A percentile compares a stretch with the other conserved stretches of the same genome.
Evolutionary conservation across 2,797 vertebrate species (phyloP).

Genomic region (Poecilia picta): DNA sequence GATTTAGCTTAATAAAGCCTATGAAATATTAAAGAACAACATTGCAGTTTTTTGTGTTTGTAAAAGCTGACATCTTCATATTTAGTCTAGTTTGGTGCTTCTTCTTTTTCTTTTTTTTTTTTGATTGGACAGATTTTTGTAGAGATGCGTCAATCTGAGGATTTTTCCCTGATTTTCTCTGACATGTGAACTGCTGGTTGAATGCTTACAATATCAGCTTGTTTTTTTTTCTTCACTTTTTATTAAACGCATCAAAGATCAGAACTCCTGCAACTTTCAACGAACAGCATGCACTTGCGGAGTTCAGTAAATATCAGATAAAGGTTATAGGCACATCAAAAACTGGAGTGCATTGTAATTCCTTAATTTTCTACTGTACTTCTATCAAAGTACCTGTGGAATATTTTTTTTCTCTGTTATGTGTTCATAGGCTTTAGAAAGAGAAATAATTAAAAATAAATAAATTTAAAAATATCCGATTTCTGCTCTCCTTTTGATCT

Average conservation of each 20-base stretch:
- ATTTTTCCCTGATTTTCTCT: neutral
- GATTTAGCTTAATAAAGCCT: constrained; percentile 67
- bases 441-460: neutral
- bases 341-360: neutral
- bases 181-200: neutral
- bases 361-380: neutral
- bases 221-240: neutral
- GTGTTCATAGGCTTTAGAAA: neutral
- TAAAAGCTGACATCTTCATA: neutral
- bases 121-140: neutral
- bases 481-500: neutral
- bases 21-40: constrained; percentile 29
- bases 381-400: neutral
- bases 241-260: neutral
- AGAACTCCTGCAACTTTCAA: neutral
- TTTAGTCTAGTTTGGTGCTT: neutral
- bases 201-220: neutral
- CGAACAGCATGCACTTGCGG: neutral
- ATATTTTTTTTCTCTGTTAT: neutral
- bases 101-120: neutral
- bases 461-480: neutral
- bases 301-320: neutral
- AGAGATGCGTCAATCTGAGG: neutral
- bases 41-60: constrained; percentile 18
- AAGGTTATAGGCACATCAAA: neutral